Percentiles rank a stretch among this genome's conserved stretches.
phyloP scores from a whole-genome alignment of 2,797 vertebrate genomes.

The Hyperoplus immaculatus region DNA sequence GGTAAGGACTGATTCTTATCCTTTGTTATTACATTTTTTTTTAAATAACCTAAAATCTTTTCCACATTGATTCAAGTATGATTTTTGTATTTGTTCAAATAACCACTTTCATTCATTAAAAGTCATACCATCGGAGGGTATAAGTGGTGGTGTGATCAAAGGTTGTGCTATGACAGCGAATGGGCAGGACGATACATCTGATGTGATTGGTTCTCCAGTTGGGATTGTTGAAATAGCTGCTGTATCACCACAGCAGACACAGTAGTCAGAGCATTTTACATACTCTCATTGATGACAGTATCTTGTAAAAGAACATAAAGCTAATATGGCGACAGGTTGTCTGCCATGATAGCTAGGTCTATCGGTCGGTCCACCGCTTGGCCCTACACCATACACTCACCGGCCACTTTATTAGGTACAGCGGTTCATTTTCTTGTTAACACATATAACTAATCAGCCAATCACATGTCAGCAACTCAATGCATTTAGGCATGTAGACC shows the following conservation, averaged over 20 bases:
- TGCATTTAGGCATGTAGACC: too few species aligned
- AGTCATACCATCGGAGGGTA: background rate
- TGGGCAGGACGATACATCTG: too few species aligned
- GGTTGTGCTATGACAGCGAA: background rate
- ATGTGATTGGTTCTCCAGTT: background rate
- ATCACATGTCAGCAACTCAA: too few species aligned
- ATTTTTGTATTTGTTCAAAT: background rate
- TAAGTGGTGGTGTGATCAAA: background rate
- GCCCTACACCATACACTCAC: too few species aligned
- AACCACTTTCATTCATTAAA: background rate
- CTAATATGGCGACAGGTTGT: too few species aligned
- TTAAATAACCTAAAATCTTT: background rate
- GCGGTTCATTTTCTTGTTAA: too few species aligned
- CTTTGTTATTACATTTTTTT: background rate
- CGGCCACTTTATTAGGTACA: too few species aligned
- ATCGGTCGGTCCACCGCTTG: background rate
- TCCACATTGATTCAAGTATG: background rate
- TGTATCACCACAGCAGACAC: background rate
- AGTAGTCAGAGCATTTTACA: background rate
- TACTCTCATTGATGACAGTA: too few species aligned
- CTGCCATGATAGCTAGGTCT: too few species aligned
- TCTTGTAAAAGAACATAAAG: background rate
- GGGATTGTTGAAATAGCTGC: background rate
- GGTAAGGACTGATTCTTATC: background rate
- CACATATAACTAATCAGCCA: too few species aligned